Base-by-base conservation (phyloP, 2,888 invertebrate species). In the Tenodera sinensis region DNA sequence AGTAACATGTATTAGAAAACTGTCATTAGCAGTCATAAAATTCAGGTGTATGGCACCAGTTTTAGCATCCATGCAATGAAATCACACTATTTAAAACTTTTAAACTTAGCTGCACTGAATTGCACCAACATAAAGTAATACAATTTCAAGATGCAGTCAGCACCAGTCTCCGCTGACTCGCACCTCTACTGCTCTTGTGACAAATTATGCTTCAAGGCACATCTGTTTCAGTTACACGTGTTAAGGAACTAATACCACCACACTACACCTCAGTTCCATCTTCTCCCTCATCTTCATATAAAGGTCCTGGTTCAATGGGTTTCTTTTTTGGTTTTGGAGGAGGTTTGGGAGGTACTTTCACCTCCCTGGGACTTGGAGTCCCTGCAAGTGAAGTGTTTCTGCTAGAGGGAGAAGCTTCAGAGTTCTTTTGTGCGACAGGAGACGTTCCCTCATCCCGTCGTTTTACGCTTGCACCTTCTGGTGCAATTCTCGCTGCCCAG, bases 241-340 rank as follows among this genome's bases (percentile, higher is more conserved):
- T 71, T 71, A 25, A 71, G 54, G 54, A 83, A 30, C n/a, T 14
- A 28, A 54, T 47, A 25, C 81, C 20, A 15, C 28, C 84, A 12
- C 30, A 84, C 88, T 88, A 91, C 87, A 97, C 97, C 94, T 97
- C 97, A 92, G 97, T 97, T 91, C 97, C 97, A 91, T 97, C 97
- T 92, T 97, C 97, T 47, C 97, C 97, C 93, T 97, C 97, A 93
- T 97, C 97, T 93, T 97, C 97, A 92, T 97, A 97, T 91, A 97
- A 93, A 90, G 97, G 97, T 91, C 97, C 97, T 15, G 89, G 87
- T 8, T 96, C 94, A 88, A 95, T 95, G 27, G 95, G 94, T 91
- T 96, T 96, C 94, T 97, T 97, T 93, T 97, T 97, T 88, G 97
- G 97, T 91, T 97, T 97, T 47, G 97, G 97, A 20, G 97, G 97